Evolutionary conservation across 2,797 vertebrate species (phyloP).

Genomic region (Xiphophorus birchmanni): DNA sequence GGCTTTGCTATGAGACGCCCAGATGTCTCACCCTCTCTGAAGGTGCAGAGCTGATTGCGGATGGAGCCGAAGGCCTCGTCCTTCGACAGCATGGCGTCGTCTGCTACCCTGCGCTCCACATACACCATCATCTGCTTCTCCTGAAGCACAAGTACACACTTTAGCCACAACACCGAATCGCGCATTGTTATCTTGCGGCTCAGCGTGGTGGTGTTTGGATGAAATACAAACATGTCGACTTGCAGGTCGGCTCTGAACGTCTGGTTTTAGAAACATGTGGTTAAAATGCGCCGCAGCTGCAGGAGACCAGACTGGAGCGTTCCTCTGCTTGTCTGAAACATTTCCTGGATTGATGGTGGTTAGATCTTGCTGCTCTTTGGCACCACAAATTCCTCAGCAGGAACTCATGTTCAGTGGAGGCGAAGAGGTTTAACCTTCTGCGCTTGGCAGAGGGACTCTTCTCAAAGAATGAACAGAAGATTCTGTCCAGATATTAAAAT

Average conservation of each 20-base stretch:
- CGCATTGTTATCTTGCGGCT: slow-evolving; percentile 10
- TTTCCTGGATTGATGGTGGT: slow-evolving; percentile 39
- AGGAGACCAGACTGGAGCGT: slow-evolving; percentile 21
- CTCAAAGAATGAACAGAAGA: neutral
- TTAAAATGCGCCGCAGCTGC: slow-evolving; percentile 14
- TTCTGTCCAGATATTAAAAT: neutral
- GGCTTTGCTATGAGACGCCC: too few species aligned
- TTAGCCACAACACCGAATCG: slow-evolving; percentile 21
- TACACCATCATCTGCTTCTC: slow-evolving; percentile 86
- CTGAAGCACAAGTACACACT: slow-evolving; percentile 56
- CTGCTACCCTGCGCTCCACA: slow-evolving; percentile 85
- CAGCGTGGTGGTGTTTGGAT: neutral
- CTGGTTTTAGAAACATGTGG: slow-evolving; percentile 40
- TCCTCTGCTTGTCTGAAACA: slow-evolving; percentile 33
- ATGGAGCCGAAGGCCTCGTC: slow-evolving; percentile 80
- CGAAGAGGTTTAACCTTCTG: slow-evolving; percentile 12
- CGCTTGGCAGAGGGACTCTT: neutral
- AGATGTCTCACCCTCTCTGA: slow-evolving; percentile 80
- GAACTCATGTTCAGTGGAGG: slow-evolving; percentile 6
- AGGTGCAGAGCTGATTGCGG: slow-evolving; percentile 84
- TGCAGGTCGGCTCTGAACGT: slow-evolving; percentile 3
- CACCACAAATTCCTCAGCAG: slow-evolving; percentile 23
- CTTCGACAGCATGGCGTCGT: slow-evolving; percentile 77
- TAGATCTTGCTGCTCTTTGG: slow-evolving; percentile 7
- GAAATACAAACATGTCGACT: slow-evolving; percentile 34